phyloP scores from a whole-genome alignment of 2,113 vertebrate genomes.

The Chauna torquata region DNA sequence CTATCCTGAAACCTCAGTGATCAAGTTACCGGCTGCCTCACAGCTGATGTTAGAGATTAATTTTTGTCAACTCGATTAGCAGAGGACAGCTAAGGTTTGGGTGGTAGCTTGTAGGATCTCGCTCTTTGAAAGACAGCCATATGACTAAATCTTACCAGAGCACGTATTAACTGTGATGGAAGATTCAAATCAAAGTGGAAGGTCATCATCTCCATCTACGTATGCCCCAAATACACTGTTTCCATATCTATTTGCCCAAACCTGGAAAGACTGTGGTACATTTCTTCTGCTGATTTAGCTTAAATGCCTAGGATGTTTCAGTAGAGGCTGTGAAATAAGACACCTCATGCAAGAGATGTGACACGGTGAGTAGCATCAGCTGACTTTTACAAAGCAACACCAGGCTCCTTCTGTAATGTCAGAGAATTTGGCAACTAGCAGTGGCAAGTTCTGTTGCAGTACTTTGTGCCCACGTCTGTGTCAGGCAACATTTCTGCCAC shows the following conservation, averaged over 20 bases:
- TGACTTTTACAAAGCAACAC: neutral
- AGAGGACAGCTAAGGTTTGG: neutral
- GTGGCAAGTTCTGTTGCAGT: neutral
- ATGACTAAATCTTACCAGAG: neutral
- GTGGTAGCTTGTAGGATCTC: neutral
- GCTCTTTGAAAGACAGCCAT: neutral
- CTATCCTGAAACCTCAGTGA: neutral
- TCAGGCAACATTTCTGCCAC: neutral
- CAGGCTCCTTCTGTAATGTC: neutral
- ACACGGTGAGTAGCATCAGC: neutral
- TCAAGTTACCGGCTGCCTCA: constrained; percentile 1
- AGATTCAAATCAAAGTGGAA: neutral
- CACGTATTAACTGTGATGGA: neutral
- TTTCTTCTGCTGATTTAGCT: neutral
- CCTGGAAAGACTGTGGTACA: fast-evolving
- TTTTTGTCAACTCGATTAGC: constrained; percentile 1
- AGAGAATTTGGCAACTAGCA: neutral
- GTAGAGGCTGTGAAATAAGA: neutral
- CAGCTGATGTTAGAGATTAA: constrained; percentile 19
- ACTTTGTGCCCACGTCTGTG: fast-evolving
- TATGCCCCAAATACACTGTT: neutral
- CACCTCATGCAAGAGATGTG: neutral
- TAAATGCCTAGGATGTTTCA: neutral
- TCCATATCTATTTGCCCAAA: neutral
- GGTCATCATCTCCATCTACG: neutral